Conservation (phyloP, 2,113 vertebrate genomes). For the Tylochromis polylepis region DNA sequence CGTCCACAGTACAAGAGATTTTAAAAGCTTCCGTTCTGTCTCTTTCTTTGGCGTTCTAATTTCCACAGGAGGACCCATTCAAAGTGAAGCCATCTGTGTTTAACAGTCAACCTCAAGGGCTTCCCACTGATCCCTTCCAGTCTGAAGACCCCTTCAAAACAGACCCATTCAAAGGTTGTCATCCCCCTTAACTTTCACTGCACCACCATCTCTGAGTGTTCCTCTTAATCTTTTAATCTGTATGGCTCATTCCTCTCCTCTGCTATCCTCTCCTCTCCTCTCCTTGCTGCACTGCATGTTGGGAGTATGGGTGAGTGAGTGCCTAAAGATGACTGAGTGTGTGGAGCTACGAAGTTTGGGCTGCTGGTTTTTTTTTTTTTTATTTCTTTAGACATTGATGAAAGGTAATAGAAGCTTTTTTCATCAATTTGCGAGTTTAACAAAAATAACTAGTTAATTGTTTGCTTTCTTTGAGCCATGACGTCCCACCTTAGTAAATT, state of each 20-base stretch:
- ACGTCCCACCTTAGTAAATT: too few species aligned
- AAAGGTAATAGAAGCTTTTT: not conserved
- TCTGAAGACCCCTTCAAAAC: conserved; percentile 94
- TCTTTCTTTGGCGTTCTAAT: conserved; percentile 3
- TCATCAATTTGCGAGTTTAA: too few species aligned
- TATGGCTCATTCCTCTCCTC: not conserved
- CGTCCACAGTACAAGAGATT: not conserved
- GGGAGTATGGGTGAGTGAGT: not conserved
- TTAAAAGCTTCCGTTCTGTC: not conserved
- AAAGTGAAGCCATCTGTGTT: conserved; percentile 87
- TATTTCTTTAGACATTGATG: too few species aligned
- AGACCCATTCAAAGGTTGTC: conserved; percentile 89
- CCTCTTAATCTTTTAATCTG: not conserved
- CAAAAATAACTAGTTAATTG: too few species aligned
- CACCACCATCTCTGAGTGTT: not conserved
- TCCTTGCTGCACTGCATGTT: not conserved
- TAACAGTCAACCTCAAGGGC: conserved; percentile 79
- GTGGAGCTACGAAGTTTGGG: not conserved
- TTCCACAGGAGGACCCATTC: conserved; percentile 89
- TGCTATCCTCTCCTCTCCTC: not conserved
- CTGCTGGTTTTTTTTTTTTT: too few species aligned
- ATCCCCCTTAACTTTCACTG: not conserved
- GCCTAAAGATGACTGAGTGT: not conserved
- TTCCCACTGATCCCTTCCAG: conserved; percentile 90
- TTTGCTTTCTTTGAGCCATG: not conserved